Evolutionary conservation across 2,797 vertebrate species (phyloP).

Genomic region (Pempheris klunzingeri): DNA sequence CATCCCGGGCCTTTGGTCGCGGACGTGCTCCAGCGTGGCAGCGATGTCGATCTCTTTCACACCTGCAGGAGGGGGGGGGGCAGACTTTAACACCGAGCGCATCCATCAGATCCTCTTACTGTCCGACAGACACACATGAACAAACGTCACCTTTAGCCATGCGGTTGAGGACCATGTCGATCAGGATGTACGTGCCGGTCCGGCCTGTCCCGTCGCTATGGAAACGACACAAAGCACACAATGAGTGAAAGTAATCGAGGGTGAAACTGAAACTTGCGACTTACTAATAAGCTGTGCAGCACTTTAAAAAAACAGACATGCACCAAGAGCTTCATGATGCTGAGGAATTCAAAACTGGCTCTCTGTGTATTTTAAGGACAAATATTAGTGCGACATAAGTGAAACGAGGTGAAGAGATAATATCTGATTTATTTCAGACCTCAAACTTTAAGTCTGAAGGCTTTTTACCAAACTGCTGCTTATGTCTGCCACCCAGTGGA

Average conservation of each 20-base stretch:
- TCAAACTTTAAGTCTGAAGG: not conserved
- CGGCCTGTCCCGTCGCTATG: conserved; percentile 93
- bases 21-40: conserved; percentile 94
- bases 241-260: no score
- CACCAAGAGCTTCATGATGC: not conserved
- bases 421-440: not conserved
- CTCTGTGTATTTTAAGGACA: not conserved
- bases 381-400: no score
- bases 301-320: not conserved
- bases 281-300: no score
- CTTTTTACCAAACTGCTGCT: no score
- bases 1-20: conserved; percentile 95
- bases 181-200: conserved; percentile 94
- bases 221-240: conserved; percentile 28
- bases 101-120: no score
- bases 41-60: conserved; percentile 99
- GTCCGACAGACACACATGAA: no score
- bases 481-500: conserved; percentile 22
- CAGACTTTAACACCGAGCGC: no score
- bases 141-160: conserved; percentile 95
- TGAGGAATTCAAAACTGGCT: no score
- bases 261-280: no score
- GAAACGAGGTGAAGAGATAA: no score
- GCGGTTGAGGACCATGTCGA: conserved; percentile 97
- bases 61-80: conserved; percentile 81